Base-by-base conservation (phyloP, 2,113 vertebrate species). In the Corynorhinus townsendii region DNA sequence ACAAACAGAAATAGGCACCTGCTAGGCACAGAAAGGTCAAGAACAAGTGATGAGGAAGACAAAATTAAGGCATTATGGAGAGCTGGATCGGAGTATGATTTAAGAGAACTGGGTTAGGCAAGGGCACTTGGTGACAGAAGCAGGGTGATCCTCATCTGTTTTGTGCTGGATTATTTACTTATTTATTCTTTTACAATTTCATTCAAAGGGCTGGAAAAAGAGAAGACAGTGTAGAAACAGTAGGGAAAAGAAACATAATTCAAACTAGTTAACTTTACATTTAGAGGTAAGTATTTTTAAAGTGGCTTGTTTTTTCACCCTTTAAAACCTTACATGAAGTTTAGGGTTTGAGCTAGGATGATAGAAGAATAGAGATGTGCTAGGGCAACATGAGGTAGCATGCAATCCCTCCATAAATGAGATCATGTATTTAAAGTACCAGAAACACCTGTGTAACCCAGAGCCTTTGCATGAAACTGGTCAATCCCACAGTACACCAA, bases 31-130 rank as follows among this genome's bases (percentile, higher is more conserved):
- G 49, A 81, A 84, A 66, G 47, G 64, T 72, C 76, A 86, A 92
- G 56, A 92, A 88, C 72, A 89, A 93, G 80, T 59, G 30, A 82
- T 88, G 77, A 68, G 43, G 45, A 93, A 94, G 91, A 90, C 59
- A 82, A 90, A 88, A 86, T 4, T 40, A 75, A 80, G 56, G 17
- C 43, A 56, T 7, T 83, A 49, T 75, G 38, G 64, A 91, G 43
- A 49, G 45, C 47, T 75, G 62, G 56, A 77, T 95, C 76, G 83
- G 64, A 33, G 54, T 68, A 49, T 84, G 66, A 92, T 54, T 84
- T 95, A 47, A 86, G 84, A 85, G 59, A 90, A 80, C 40, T 91
- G 45, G 56, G 38, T 95, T 77, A 93, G 88, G 35, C 30, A 38
- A 90, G 76, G 24, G 49, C 11, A 59, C 30, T 10, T 35, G 38